These are phyloP conservation scores for Xiphophorus maculatus DNA, from an alignment of 2,113 vertebrate species.

Conservation along the genomic window DNA sequence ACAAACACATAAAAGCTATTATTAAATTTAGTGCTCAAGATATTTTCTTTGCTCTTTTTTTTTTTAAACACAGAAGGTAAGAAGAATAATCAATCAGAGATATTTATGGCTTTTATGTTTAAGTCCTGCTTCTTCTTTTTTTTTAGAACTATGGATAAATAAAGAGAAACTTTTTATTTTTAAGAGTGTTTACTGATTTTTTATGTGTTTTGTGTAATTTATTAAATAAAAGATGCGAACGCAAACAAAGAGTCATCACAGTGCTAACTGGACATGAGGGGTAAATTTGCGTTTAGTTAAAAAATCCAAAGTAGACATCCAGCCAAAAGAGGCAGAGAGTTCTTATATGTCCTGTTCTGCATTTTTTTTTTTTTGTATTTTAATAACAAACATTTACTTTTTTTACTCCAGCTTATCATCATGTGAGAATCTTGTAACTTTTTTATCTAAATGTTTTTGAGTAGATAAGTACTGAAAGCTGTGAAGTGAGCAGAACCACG, in stretches of 20 bases:
- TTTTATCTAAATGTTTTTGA: not conserved
- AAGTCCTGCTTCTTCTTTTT: not conserved
- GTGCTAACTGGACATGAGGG: not conserved
- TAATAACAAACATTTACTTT: not conserved
- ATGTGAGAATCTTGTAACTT: not conserved
- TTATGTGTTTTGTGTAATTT: not conserved
- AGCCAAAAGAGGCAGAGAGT: not conserved
- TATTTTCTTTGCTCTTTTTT: no score
- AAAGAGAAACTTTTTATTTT: not conserved
- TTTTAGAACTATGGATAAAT: not conserved
- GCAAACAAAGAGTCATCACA: not conserved
- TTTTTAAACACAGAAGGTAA: no score
- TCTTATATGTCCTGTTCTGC: not conserved
- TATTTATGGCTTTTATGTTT: not conserved
- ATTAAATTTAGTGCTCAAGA: no score
- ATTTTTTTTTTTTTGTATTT: not conserved
- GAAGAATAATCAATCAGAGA: not conserved
- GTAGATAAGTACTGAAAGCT: not conserved
- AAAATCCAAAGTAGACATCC: not conserved
- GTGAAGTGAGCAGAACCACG: no score
- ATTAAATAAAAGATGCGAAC: not conserved
- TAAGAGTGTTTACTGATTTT: not conserved
- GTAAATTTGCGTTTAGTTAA: not conserved
- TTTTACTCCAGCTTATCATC: not conserved
- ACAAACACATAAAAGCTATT: no score